Percentiles rank a stretch among this genome's conserved stretches.
phyloP scores from a whole-genome alignment of 2,113 vertebrate genomes.

The Dolichallabes microphthalmus region DNA sequence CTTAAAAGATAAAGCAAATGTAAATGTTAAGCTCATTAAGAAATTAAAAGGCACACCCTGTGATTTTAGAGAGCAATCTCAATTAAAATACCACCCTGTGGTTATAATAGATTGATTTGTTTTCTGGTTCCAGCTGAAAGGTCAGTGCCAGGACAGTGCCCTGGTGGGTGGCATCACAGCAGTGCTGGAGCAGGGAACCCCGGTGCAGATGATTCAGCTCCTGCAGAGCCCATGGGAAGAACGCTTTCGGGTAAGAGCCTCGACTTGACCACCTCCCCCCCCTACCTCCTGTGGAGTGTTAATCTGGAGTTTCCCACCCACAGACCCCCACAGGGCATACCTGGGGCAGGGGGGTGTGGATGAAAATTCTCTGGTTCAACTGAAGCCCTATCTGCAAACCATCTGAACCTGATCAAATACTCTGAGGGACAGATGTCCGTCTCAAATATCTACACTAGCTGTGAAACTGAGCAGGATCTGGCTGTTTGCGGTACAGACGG shows the following conservation, averaged over 20 bases:
- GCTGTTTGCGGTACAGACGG: not conserved
- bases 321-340: conserved; percentile 49
- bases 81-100: not conserved
- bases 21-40: not conserved
- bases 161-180: conserved; percentile 73
- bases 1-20: not conserved
- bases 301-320: conserved; percentile 53
- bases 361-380: conserved; percentile 52
- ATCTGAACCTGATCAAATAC: conserved; percentile 56
- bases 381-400: conserved; percentile 51
- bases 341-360: conserved; percentile 47
- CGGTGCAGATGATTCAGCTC: conserved; percentile 92
- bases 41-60: not conserved
- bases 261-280: conserved; percentile 34
- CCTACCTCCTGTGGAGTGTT: conserved; percentile 43
- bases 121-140: conserved; percentile 72
- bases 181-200: conserved; percentile 83
- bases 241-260: conserved; percentile 84
- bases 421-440: conserved; percentile 55
- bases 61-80: not conserved
- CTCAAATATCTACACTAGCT: conserved; percentile 40
- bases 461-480: conserved; percentile 17
- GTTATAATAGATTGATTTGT: conserved; percentile 1
- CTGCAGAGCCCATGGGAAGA: conserved; percentile 94
- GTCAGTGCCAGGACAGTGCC: conserved; percentile 77